Evolutionary conservation across 2,888 invertebrate species (phyloP).

Genomic region (Leucoma salicis): DNA sequence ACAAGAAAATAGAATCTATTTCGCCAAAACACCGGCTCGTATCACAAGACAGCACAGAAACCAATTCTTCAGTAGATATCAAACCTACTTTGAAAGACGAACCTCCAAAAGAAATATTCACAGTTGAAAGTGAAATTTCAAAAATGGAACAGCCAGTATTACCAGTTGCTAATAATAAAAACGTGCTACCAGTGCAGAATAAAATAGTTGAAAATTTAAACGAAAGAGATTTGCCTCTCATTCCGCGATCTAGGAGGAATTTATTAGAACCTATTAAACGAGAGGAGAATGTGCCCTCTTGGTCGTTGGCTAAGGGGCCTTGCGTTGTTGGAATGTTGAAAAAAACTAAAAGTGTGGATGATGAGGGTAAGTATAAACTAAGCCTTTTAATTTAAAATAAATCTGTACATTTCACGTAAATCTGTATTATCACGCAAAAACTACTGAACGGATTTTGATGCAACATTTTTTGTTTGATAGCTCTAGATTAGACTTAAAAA

Average conservation of each 20-base stretch:
- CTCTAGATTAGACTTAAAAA: no score
- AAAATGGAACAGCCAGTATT: slow-evolving; percentile 52
- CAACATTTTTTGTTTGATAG: no score
- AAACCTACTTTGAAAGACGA: slow-evolving; percentile 52
- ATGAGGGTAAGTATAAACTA: slow-evolving; percentile 35
- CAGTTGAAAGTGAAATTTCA: slow-evolving; percentile 62
- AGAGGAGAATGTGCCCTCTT: slow-evolving; percentile 59
- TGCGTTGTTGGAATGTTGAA: slow-evolving; percentile 64
- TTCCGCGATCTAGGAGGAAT: slow-evolving; percentile 62
- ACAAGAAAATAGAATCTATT: slow-evolving; percentile 49
- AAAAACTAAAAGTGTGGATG: slow-evolving; percentile 43
- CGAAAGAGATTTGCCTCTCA: slow-evolving; percentile 54
- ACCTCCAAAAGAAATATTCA: slow-evolving; percentile 53
- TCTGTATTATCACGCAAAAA: no score
- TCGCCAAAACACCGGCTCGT: slow-evolving; percentile 48
- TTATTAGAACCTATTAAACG: slow-evolving; percentile 70
- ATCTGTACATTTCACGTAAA: no score
- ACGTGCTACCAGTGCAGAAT: slow-evolving; percentile 35
- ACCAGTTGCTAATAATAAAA: slow-evolving; percentile 31
- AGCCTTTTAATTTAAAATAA: no score
- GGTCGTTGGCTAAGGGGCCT: slow-evolving; percentile 75
- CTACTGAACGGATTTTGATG: no score
- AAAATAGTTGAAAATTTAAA: slow-evolving; percentile 23
- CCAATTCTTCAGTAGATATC: slow-evolving; percentile 68
- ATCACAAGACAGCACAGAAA: slow-evolving; percentile 67